phyloP scores from a whole-genome alignment of 1,140 invertebrate genomes.

The Mycetomoellerius zeteki region DNA sequence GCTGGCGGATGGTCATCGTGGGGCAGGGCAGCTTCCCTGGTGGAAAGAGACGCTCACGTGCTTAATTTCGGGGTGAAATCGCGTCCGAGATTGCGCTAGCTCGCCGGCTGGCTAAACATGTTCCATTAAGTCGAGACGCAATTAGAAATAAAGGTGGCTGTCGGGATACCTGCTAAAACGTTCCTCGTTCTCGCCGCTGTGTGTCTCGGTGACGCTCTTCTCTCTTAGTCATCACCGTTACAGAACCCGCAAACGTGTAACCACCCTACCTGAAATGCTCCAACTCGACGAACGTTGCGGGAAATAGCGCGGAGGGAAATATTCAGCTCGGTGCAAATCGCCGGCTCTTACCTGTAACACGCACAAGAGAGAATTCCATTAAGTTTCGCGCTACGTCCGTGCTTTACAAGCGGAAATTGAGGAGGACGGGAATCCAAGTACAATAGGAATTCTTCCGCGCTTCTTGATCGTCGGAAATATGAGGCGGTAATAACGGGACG shows the following conservation, averaged over 20 bases:
- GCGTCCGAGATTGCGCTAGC: slow-evolving; percentile 70
- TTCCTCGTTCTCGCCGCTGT: slow-evolving; percentile 35
- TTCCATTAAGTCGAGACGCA: slow-evolving; percentile 81
- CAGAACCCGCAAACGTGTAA: slow-evolving; percentile 55
- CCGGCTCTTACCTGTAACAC: slow-evolving; percentile 75
- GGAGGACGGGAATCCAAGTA: slow-evolving; percentile 56
- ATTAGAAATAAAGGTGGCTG: slow-evolving; percentile 79
- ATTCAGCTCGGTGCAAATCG: slow-evolving; percentile 69
- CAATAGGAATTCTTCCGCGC: slow-evolving; percentile 61
- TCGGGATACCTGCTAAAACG: slow-evolving; percentile 71
- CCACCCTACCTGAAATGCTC: slow-evolving; percentile 53
- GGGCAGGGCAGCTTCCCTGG: not conserved
- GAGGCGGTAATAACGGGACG: slow-evolving; percentile 61
- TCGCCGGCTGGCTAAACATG: slow-evolving; percentile 67
- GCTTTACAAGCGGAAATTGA: slow-evolving; percentile 62
- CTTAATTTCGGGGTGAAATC: slow-evolving; percentile 71
- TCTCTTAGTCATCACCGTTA: slow-evolving; percentile 39
- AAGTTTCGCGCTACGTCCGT: slow-evolving; percentile 58
- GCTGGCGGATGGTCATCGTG: slow-evolving; percentile 9
- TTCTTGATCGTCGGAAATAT: slow-evolving; percentile 62
- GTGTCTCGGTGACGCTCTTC: slow-evolving; percentile 21
- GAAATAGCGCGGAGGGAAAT: slow-evolving; percentile 63
- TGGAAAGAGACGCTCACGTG: slow-evolving; percentile 52
- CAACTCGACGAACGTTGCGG: slow-evolving; percentile 45
- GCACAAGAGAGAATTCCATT: slow-evolving; percentile 68